Base-by-base conservation (phyloP, 2,797 vertebrate species). In the Babyrousa celebensis region DNA sequence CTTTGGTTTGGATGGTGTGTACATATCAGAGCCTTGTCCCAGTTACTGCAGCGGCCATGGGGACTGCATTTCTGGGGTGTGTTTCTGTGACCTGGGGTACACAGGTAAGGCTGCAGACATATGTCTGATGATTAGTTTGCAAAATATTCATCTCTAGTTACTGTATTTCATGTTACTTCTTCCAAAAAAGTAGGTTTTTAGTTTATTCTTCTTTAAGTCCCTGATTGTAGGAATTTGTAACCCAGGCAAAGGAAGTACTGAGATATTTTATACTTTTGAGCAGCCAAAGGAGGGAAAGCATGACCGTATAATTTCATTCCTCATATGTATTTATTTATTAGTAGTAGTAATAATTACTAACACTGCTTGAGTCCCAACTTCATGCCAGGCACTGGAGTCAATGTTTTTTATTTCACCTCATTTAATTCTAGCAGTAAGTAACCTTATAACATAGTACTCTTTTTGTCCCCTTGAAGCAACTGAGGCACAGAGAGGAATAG, bases 21-120 rank as follows among this genome's bases (percentile, higher is more conserved):
- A 99, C 98, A 99, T 99, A 98, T 99, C 99, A 0, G 99, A 99
- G 96, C 99, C 99, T 0, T 99, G 99, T 96, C 99, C 99, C 85
- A 99, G 98, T 98, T 99, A 99, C 98, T 99, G 99, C 98, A 99
- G 98, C 1, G 99, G 99, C 18, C 99, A 99, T 0, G 99, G 99
- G 21, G 99, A 99, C 94, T 99, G 99, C 4, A 99, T 99, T 97
- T 99, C 99, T 0, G 99, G 99, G 15, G 99, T 99, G 98, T 99
- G 99, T 98, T 99, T 99, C 98, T 99, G 99, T 95, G 99, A 99
- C 97, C 99, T 99, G 99, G 99, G 99, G 68, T 99, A 99, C 96
- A 99, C 99, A 87, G 99, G 99, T 99, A 98, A 98, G 98, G 60
- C 54, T 70, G 0, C 29, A 21, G 65, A 40, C 11, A 1, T 12